These are phyloP conservation scores for Drosophila ezoana DNA, from an alignment of 2,888 invertebrate genomes.

Conservation along the genomic window DNA sequence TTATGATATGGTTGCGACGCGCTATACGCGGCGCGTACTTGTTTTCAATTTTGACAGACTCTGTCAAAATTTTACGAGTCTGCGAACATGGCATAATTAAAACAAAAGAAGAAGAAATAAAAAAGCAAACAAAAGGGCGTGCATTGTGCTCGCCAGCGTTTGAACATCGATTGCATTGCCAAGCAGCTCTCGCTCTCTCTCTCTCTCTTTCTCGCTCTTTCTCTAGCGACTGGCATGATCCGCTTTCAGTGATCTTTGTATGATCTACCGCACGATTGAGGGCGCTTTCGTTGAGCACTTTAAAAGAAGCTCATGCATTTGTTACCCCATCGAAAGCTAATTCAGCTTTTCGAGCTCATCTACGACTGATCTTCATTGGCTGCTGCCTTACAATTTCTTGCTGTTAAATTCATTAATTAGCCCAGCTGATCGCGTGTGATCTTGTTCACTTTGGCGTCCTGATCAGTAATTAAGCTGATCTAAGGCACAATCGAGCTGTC, in stretches of 20 bases:
- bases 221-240: conserved; percentile 14
- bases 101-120: background rate
- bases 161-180: conserved; percentile 55
- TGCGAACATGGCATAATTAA: conserved; percentile 66
- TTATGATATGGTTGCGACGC: conserved; percentile 60
- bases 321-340: background rate
- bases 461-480: background rate
- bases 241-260: conserved; percentile 26
- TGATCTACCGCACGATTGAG: conserved; percentile 53
- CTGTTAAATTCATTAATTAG: conserved; percentile 8
- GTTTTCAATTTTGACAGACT: conserved; percentile 36
- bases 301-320: conserved; percentile 11
- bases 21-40: conserved; percentile 19
- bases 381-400: background rate
- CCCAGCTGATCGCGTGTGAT: background rate
- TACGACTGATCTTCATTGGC: conserved; percentile 13
- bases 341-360: conserved; percentile 15
- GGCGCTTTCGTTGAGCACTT: conserved; percentile 42
- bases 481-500: background rate
- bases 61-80: conserved; percentile 60
- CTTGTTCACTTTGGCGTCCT: no score
- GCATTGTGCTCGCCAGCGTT: conserved; percentile 36
- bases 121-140: conserved; percentile 31
- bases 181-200: conserved; percentile 8
- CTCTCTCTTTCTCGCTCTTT: background rate